Evolutionary conservation across 1,140 invertebrate species (phyloP).

Genomic region (Arctopsyche grandis): DNA sequence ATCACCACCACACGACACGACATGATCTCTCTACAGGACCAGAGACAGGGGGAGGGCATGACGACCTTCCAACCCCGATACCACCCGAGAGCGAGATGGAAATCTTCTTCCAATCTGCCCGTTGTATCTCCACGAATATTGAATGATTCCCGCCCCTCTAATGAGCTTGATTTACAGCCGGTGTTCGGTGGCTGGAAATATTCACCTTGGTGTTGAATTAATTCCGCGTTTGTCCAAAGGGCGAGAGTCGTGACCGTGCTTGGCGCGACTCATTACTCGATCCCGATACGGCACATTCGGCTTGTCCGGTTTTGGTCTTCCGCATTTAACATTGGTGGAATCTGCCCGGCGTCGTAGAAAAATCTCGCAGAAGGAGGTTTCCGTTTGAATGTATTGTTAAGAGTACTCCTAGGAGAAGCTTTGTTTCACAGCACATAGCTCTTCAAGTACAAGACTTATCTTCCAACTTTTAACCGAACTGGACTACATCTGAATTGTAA

Average conservation of each 20-base stretch:
- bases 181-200: not conserved
- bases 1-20: not conserved
- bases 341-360: not conserved
- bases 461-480: no score
- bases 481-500: no score
- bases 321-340: not conserved
- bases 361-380: no score
- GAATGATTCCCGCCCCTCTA: conserved; percentile 44
- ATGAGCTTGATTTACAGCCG: conserved; percentile 41
- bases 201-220: conserved; percentile 42
- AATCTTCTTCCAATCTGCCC: no score
- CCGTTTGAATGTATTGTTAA: no score
- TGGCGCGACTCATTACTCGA: conserved; percentile 48
- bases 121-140: conserved; percentile 44
- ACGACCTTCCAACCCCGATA: conserved; percentile 10
- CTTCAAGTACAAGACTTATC: no score
- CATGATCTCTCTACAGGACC: no score
- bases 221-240: conserved; percentile 50
- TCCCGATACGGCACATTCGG: conserved; percentile 21
- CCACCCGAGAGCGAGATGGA: not conserved
- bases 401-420: no score
- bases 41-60: not conserved
- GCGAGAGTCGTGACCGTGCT: conserved; percentile 46
- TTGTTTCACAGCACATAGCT: no score
- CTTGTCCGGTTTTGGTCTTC: conserved; percentile 23